Evolutionary conservation across 2,797 vertebrate species (phyloP).

Genomic region (Sciurus vulgaris): DNA sequence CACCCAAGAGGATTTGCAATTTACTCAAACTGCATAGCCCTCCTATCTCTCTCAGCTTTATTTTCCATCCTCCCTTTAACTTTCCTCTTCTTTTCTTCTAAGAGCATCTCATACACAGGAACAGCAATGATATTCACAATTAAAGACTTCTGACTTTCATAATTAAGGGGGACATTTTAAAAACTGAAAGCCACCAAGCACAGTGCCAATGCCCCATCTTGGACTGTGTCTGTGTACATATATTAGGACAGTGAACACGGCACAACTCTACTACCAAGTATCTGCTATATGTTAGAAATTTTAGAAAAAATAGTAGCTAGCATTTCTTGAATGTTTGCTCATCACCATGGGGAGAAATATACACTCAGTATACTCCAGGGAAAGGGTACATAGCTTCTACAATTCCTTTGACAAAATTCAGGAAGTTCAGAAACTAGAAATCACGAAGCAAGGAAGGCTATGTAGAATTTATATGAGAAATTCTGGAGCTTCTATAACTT

Average conservation of each 20-base stretch:
- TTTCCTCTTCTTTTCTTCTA: neutral
- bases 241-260: neutral
- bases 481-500: neutral
- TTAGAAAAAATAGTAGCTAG: neutral
- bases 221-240: neutral
- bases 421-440: constrained; percentile 33
- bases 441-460: neutral
- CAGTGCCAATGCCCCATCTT: neutral
- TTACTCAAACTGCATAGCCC: neutral
- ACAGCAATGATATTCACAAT: neutral
- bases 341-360: neutral
- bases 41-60: neutral
- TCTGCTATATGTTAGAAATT: neutral
- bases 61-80: neutral
- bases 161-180: neutral
- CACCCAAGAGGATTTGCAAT: rapidly evolving
- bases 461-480: neutral
- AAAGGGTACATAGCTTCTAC: neutral
- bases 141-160: neutral
- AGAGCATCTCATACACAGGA: neutral
- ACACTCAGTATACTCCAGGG: neutral
- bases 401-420: neutral
- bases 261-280: neutral
- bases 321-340: neutral
- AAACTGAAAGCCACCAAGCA: neutral